These are phyloP conservation scores for Mythimna impura DNA, from an alignment of 2,888 invertebrate species.

Conservation along the genomic window DNA sequence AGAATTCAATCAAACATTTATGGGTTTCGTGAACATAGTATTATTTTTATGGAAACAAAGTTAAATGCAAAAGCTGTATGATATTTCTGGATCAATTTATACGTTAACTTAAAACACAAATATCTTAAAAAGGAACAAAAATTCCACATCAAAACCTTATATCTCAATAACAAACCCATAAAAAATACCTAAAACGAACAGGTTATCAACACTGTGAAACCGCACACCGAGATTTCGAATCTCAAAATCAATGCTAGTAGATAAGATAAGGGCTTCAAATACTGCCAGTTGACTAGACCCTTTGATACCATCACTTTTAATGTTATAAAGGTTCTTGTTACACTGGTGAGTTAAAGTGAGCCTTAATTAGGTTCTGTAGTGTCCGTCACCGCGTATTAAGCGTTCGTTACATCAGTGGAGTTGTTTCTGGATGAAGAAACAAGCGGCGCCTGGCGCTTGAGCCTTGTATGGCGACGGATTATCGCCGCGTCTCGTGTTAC, in stretches of 20 bases:
- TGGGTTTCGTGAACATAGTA: neutral
- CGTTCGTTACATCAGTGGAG: slow-evolving; percentile 87
- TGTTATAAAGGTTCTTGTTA: slow-evolving; percentile 62
- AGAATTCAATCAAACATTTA: neutral
- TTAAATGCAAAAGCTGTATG: slow-evolving; percentile 10
- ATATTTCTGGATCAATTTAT: slow-evolving; percentile 26
- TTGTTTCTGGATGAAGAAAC: slow-evolving; percentile 85
- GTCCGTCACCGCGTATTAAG: slow-evolving; percentile 88
- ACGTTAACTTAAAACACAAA: slow-evolving; percentile 16
- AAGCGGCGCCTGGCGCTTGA: slow-evolving; percentile 83
- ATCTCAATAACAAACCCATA: slow-evolving; percentile 66
- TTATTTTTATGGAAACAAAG: neutral
- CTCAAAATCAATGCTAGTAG: slow-evolving; percentile 86
- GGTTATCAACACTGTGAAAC: slow-evolving; percentile 78
- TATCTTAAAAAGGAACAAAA: slow-evolving; percentile 40
- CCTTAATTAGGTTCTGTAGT: slow-evolving; percentile 89
- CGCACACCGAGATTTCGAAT: slow-evolving; percentile 86
- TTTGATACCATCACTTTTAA: slow-evolving; percentile 18
- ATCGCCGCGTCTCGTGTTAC: slow-evolving; percentile 84
- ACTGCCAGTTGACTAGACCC: slow-evolving; percentile 71
- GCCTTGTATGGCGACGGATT: slow-evolving; percentile 78
- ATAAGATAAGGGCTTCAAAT: slow-evolving; percentile 84
- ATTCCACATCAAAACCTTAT: slow-evolving; percentile 44
- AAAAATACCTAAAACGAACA: slow-evolving; percentile 66
- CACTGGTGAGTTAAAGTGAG: slow-evolving; percentile 72